Base-by-base conservation (phyloP, 2,797 vertebrate genomes). In the Geotrypetes seraphini region DNA sequence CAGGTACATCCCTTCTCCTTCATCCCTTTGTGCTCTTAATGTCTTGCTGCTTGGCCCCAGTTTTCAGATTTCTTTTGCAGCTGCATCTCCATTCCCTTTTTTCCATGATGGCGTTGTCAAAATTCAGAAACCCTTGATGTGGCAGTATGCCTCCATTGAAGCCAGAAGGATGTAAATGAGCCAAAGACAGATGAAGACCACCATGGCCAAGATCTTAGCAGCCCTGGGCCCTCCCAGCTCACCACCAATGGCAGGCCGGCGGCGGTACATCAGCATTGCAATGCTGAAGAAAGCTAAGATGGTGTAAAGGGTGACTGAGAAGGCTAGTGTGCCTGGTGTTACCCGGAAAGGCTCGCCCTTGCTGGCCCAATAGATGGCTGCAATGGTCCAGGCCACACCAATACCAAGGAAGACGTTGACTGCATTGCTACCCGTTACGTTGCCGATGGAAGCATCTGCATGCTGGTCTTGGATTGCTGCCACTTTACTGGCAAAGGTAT, bases 381-480 rank as follows among this genome's bases (percentile, higher is more conserved):
- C 87, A 28, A 90, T 83, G 71, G 85, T 86, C 87, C 87, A 90
- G n/a, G 87, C 87, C 61, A 90, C 81, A 1, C 87, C 87, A 19
- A 90, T 85, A 46, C 87, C 87, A 56, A 90, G 71, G 77, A 90
- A 90, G 9, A 90, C 86, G 3, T 90, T 90, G 11, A 90, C 87
- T 0, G 87, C 87, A 16, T 90, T 90, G 68, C 86, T 89, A 60
- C 87, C 87, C 0, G 87, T 90, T 69, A 90, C 87, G 8, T 90
- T 90, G 23, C 87, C 87, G 10, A 90, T 89, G 45, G 87, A 90
- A 7, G 87, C 87, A 10, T 90, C 87, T 0, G 87, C 87, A 2
- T 88, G 75, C 38, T 89, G 86, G 68, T 90, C 87, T 73, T 90
- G 87, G 48, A 89, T 87, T 47, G 87, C 87, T 0, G 87, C 87